Evolutionary conservation across 2,888 invertebrate genomes (phyloP).

Genomic region (Cecidostiba fungosa): DNA sequence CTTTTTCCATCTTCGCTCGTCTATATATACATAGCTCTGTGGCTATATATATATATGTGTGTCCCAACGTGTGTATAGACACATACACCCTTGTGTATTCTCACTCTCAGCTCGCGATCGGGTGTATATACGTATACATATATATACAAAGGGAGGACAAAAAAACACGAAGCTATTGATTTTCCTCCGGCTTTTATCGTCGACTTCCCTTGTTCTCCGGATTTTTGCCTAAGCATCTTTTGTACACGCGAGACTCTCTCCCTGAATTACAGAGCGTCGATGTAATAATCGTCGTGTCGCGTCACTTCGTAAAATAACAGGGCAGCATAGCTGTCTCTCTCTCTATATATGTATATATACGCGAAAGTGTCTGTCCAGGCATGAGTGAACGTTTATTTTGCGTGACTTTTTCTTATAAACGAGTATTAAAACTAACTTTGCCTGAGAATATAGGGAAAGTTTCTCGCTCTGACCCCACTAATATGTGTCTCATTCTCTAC

Average conservation of each 20-base stretch:
- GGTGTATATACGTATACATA: neutral
- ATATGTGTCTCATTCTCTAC: too few relatives aligned
- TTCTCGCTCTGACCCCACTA: too few relatives aligned
- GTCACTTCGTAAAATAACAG: constrained; percentile 14
- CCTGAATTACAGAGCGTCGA: neutral
- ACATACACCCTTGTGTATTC: too few relatives aligned
- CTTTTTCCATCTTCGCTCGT: neutral
- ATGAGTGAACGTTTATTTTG: constrained; percentile 46
- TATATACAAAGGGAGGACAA: neutral
- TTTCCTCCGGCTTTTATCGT: constrained; percentile 7
- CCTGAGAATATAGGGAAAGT: constrained; percentile 32
- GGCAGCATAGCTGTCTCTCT: neutral
- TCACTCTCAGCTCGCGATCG: neutral
- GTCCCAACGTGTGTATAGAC: too few relatives aligned
- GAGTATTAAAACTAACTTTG: constrained; percentile 54
- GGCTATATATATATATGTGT: too few relatives aligned
- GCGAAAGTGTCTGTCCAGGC: neutral
- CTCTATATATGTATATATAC: neutral
- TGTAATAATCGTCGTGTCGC: neutral
- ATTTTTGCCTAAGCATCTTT: neutral
- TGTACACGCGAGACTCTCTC: neutral
- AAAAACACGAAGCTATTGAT: constrained; percentile 44
- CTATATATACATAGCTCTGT: neutral
- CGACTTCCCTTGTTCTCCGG: neutral
- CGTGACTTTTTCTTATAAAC: constrained; percentile 37